Percentiles rank a stretch among this genome's conserved stretches.
Conservation (phyloP, 1,140 invertebrate genomes). For the Mylabris phalerata region DNA sequence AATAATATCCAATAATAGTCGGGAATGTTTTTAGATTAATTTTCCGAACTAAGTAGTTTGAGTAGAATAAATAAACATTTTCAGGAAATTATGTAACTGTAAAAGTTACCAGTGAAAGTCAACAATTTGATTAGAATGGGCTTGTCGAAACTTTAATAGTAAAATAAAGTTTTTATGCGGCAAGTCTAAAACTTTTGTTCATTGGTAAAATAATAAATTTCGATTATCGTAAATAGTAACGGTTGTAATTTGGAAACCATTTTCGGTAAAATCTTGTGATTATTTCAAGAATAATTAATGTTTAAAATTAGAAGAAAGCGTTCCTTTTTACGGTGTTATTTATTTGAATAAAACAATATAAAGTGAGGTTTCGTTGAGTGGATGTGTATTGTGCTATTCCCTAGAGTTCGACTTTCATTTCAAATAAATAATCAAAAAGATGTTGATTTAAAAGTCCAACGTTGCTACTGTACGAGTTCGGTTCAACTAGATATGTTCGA, state of each 20-base stretch:
- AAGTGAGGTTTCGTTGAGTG: too few species aligned
- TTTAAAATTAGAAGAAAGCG: not conserved
- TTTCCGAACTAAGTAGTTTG: too few species aligned
- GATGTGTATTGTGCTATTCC: not conserved
- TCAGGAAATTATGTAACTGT: not conserved
- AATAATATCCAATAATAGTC: not conserved
- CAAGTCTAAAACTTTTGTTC: constrained; percentile 2
- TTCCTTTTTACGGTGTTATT: not conserved
- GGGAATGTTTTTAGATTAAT: too few species aligned
- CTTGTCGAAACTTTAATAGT: constrained; percentile 7
- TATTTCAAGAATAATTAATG: not conserved
- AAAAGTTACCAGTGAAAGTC: constrained; percentile 5
- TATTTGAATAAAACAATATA: not conserved
- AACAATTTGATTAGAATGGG: constrained; percentile 11
- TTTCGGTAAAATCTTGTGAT: not conserved
- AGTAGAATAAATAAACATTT: too few species aligned
- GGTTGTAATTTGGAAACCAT: not conserved
- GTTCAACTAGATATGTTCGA: constrained; percentile 16
- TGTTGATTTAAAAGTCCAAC: constrained; percentile 10
- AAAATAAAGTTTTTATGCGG: constrained; percentile 11
- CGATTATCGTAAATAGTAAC: constrained; percentile 9
- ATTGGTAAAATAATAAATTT: constrained; percentile 19
- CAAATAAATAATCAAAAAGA: constrained; percentile 18
- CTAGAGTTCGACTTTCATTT: constrained; percentile 9
- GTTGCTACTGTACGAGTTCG: constrained; percentile 3